Conservation (phyloP, 2,888 invertebrate genomes). For the Quadroppia sp. region DNA sequence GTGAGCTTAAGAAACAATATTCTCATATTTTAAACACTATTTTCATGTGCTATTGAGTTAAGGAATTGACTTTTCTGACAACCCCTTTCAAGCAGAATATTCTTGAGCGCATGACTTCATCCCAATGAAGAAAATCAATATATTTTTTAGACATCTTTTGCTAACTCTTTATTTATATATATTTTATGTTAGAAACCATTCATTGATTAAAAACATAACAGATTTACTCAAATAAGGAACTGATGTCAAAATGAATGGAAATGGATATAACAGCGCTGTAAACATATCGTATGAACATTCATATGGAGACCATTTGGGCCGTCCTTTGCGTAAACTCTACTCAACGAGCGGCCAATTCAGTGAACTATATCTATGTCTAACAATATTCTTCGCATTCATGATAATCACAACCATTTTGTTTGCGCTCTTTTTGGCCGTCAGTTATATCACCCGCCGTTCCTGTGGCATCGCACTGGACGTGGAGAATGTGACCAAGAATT, state of each 20-base stretch:
- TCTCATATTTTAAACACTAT: no score
- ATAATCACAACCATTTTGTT: conserved; percentile 6
- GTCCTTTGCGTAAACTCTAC: conserved; percentile 3
- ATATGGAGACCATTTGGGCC: conserved; percentile 24
- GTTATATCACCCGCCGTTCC: conserved; percentile 7
- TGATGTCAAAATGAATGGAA: background rate
- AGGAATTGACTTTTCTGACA: no score
- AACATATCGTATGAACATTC: conserved; percentile 6
- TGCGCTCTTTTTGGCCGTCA: background rate
- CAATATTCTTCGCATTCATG: background rate
- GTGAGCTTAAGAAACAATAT: no score
- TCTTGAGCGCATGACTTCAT: background rate
- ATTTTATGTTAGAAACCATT: background rate
- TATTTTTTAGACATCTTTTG: background rate
- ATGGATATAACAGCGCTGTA: background rate
- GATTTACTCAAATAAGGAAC: no score
- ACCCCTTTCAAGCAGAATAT: no score
- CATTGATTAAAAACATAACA: background rate
- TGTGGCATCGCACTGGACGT: conserved; percentile 11
- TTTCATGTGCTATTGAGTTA: no score
- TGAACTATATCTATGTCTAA: conserved; percentile 22
- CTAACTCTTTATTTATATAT: background rate
- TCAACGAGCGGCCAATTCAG: background rate
- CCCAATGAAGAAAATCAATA: background rate
- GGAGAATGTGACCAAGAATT: background rate